A percentile compares a stretch with the other conserved stretches of the same genome.
These are phyloP conservation scores for Istiophorus platypterus DNA, from an alignment of 2,113 vertebrate genomes.

Conservation along the genomic window DNA sequence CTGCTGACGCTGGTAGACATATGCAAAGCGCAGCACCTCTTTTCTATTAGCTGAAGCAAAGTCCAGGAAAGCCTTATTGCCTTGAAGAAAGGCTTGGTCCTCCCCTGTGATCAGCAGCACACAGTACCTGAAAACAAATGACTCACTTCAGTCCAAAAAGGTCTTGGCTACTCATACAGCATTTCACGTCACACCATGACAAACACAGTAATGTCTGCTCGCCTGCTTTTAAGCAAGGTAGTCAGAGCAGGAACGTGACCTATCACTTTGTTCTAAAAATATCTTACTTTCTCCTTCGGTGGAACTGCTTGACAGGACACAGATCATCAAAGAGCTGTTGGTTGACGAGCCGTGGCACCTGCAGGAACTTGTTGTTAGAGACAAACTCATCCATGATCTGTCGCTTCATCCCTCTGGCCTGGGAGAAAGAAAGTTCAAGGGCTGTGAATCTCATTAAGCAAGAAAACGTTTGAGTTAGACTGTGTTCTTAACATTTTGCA, in stretches of 20 bases:
- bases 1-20: slow-evolving; percentile 89
- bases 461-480: not conserved
- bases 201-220: no score
- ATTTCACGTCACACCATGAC: no score
- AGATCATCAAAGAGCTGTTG: slow-evolving; percentile 95
- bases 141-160: not conserved
- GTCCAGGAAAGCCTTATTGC: slow-evolving; percentile 90
- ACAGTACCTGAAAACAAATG: slow-evolving; percentile 87
- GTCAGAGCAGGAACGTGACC: not conserved
- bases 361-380: slow-evolving; percentile 93
- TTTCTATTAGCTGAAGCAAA: slow-evolving; percentile 91
- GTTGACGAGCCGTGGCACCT: slow-evolving; percentile 91
- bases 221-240: not conserved
- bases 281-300: slow-evolving; percentile 93
- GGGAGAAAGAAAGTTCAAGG: not conserved
- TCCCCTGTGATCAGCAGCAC: slow-evolving; percentile 91
- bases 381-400: slow-evolving; percentile 95
- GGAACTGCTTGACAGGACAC: slow-evolving; percentile 94
- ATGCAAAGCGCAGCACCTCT: slow-evolving; percentile 92
- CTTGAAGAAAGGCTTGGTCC: slow-evolving; percentile 79
- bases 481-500: not conserved
- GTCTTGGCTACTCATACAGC: not conserved
- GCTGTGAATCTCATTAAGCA: not conserved
- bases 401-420: slow-evolving; percentile 93
- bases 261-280: not conserved